Percentiles rank a stretch among this genome's conserved stretches.
Conservation (phyloP, 2,888 invertebrate genomes). For the Chesias legatella region DNA sequence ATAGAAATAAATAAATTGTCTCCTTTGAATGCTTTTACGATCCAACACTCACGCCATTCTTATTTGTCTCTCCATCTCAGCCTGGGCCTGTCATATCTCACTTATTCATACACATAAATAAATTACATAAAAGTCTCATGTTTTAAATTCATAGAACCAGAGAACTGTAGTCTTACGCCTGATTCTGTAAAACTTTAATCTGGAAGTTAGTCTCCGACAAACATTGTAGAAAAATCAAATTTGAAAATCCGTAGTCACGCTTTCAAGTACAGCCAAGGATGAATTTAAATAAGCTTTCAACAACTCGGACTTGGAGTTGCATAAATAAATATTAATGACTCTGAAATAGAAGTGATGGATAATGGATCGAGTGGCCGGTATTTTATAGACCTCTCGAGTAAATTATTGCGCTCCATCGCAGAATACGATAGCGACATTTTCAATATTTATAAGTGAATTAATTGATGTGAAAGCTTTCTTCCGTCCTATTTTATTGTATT, state of each 20-base stretch:
- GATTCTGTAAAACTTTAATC: no score
- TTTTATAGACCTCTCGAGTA: slow-evolving; percentile 37
- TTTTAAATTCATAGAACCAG: no score
- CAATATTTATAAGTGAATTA: neutral
- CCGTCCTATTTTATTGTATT: no score
- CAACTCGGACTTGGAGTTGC: slow-evolving; percentile 62
- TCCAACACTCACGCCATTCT: no score
- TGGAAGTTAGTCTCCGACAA: slow-evolving; percentile 23
- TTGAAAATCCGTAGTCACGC: slow-evolving; percentile 53
- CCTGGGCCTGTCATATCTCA: no score
- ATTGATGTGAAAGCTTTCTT: no score
- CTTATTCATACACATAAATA: no score
- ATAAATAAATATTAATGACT: slow-evolving; percentile 75
- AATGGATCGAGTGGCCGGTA: slow-evolving; percentile 48
- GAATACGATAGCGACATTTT: slow-evolving; percentile 5
- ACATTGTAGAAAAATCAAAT: slow-evolving; percentile 55
- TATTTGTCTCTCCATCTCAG: no score
- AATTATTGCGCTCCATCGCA: slow-evolving; percentile 11
- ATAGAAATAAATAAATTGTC: no score
- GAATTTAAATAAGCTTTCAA: slow-evolving; percentile 74
- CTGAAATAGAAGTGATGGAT: slow-evolving; percentile 58
- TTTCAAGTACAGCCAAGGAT: slow-evolving; percentile 63
- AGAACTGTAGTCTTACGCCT: no score
- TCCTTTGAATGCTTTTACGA: no score
- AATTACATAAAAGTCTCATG: no score